Conservation (phyloP, 2,888 invertebrate genomes). For the Scelioninae gen. 1 region DNA sequence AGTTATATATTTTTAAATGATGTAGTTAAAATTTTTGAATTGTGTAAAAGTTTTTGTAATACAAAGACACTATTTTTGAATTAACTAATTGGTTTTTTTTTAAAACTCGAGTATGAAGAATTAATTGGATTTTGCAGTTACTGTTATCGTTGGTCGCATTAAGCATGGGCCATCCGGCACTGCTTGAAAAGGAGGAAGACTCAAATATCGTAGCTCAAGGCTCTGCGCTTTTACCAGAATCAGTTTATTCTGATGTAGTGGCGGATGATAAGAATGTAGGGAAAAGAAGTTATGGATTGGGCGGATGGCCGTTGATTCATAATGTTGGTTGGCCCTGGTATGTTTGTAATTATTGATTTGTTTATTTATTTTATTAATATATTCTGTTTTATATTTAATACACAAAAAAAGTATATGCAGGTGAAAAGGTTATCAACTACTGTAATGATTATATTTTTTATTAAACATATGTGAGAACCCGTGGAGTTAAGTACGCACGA, state of each 20-base stretch:
- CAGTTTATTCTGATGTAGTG: slow-evolving; percentile 5
- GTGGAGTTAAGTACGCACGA: too few species aligned
- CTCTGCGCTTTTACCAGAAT: slow-evolving; percentile 26
- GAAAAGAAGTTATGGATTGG: slow-evolving; percentile 49
- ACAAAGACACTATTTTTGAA: too few species aligned
- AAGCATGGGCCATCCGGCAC: slow-evolving; percentile 36
- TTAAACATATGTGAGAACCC: too few species aligned
- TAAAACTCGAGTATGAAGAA: too few species aligned
- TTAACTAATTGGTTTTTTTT: too few species aligned
- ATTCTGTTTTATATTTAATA: slow-evolving; percentile 4
- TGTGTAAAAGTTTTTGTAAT: too few species aligned
- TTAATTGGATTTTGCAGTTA: slow-evolving; percentile 5
- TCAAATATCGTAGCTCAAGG: slow-evolving; percentile 17
- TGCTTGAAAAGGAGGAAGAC: slow-evolving; percentile 28
- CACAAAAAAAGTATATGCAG: too few species aligned
- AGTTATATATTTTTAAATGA: too few species aligned
- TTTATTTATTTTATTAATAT: too few species aligned
- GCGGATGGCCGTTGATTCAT: slow-evolving; percentile 21
- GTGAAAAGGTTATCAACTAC: too few species aligned
- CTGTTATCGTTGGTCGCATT: slow-evolving; percentile 38
- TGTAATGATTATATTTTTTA: too few species aligned
- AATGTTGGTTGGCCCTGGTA: slow-evolving; percentile 57
- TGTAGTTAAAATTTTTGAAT: too few species aligned
- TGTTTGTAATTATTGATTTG: slow-evolving; percentile 6
- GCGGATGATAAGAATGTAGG: slow-evolving; percentile 32